phyloP scores from a whole-genome alignment of 2,113 vertebrate genomes.

The Martes martes region DNA sequence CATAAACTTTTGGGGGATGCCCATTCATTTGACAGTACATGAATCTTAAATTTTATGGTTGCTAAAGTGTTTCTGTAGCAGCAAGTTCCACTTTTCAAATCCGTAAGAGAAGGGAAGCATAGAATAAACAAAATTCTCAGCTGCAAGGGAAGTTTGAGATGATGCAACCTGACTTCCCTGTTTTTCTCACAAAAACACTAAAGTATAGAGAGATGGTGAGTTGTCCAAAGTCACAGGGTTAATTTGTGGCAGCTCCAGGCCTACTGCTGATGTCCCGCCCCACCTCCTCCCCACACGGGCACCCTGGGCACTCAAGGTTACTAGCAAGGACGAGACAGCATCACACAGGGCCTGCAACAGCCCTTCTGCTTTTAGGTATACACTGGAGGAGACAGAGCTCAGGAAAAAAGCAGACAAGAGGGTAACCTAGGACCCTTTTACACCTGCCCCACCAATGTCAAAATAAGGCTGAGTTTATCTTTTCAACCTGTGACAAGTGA shows the following conservation, averaged over 20 bases:
- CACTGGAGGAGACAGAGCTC: neutral
- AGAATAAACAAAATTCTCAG: neutral
- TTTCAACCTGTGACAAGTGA: neutral
- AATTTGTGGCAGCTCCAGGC: neutral
- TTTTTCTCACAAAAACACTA: neutral
- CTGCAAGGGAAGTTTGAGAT: neutral
- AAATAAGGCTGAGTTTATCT: neutral
- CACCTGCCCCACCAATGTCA: neutral
- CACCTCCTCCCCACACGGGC: neutral
- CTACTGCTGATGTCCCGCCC: fast-evolving
- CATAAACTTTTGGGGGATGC: neutral
- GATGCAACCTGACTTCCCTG: neutral
- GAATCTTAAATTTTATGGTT: neutral
- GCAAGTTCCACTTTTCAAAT: neutral
- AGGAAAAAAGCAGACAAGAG: neutral
- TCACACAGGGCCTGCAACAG: neutral
- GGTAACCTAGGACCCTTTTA: neutral
- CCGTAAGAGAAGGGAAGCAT: neutral
- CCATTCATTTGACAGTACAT: neutral
- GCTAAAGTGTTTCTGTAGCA: neutral
- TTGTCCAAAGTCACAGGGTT: neutral
- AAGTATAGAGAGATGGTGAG: neutral
- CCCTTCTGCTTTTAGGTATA: neutral
- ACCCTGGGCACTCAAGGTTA: neutral
- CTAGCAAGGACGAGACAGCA: fast-evolving